Conservation (phyloP, 2,113 vertebrate species). For the Narcine bancroftii region DNA sequence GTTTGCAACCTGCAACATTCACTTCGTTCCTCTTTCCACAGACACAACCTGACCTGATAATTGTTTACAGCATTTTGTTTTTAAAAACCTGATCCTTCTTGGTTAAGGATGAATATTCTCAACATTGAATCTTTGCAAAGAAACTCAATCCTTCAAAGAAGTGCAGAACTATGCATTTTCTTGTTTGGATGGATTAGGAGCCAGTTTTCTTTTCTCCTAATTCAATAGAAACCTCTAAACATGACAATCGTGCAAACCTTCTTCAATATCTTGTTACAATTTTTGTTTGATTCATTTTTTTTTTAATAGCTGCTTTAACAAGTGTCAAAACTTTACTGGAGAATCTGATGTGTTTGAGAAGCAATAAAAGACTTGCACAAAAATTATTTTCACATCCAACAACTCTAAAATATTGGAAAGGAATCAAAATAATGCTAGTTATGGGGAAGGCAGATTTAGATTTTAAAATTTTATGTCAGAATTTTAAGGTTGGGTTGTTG, state of each 20-base stretch:
- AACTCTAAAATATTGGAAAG: not conserved
- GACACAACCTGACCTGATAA: no score
- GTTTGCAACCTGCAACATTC: no score
- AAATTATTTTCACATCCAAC: not conserved
- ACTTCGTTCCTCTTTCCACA: no score
- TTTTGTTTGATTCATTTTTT: not conserved
- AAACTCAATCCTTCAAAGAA: not conserved
- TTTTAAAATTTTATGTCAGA: not conserved
- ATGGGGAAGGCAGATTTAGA: not conserved
- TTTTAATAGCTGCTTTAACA: not conserved
- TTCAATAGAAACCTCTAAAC: not conserved
- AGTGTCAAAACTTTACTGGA: no score
- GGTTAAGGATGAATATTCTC: not conserved
- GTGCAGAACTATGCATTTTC: not conserved
- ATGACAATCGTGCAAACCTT: not conserved
- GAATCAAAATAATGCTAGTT: not conserved
- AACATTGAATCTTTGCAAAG: not conserved
- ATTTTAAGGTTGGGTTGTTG: not conserved
- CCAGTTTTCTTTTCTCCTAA: not conserved
- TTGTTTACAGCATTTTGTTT: no score
- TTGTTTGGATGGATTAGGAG: not conserved
- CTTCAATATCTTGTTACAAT: not conserved
- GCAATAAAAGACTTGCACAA: not conserved
- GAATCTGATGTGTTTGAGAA: not conserved
- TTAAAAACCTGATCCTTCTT: not conserved